Conservation (phyloP, 2,797 vertebrate genomes). For the Dendrocincla tyrannina region DNA sequence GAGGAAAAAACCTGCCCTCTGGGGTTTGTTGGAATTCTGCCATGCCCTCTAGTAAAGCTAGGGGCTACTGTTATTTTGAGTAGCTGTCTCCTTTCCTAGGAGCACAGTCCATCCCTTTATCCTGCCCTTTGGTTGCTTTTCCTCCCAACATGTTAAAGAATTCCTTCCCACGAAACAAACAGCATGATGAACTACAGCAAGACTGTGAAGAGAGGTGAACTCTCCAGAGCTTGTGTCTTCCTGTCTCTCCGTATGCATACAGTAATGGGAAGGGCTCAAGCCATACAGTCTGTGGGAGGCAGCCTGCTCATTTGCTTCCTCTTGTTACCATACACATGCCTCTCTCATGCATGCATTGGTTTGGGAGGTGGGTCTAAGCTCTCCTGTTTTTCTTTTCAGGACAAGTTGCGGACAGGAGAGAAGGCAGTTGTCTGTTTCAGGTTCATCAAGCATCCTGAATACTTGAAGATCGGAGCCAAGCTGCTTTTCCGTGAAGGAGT, state of each 20-base stretch:
- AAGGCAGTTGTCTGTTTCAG: conserved; percentile 94
- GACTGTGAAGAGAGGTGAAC: neutral
- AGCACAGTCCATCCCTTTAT: neutral
- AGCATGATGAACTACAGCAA: neutral
- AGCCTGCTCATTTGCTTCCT: neutral
- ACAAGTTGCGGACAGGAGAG: conserved; percentile 95
- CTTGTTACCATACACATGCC: neutral
- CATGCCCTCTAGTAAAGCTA: neutral
- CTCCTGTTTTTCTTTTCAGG: conserved; percentile 73
- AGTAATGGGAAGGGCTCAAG: neutral
- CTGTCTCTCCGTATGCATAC: neutral
- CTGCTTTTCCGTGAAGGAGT: conserved; percentile 95
- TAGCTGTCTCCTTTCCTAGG: neutral
- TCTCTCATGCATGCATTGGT: neutral
- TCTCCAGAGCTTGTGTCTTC: neutral
- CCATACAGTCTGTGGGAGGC: neutral
- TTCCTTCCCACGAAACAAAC: neutral
- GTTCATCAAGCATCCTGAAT: conserved; percentile 98
- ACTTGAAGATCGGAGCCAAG: conserved; percentile 96
- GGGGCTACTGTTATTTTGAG: neutral
- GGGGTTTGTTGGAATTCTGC: neutral
- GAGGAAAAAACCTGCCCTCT: neutral
- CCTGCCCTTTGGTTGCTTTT: neutral
- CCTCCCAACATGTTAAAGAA: neutral
- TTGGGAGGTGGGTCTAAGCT: neutral